A percentile compares a stretch with the other conserved stretches of the same genome.
Conservation (phyloP, 2,888 invertebrate genomes). For the Scaptomyza parva region DNA sequence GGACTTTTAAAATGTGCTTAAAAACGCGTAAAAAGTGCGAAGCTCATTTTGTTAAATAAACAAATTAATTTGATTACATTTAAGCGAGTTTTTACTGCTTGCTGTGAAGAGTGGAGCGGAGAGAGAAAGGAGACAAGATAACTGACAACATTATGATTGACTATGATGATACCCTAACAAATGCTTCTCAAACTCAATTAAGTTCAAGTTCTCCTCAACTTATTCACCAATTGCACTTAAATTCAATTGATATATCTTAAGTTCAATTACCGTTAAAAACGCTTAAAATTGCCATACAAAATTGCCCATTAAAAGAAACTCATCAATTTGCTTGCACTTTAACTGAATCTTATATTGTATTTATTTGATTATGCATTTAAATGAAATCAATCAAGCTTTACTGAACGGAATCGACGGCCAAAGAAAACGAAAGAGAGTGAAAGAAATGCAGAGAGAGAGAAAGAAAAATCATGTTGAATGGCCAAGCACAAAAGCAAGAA, state of each 20-base stretch:
- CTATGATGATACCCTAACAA: constrained; percentile 17
- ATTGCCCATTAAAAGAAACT: not conserved
- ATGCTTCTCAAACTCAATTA: no score
- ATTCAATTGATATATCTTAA: not conserved
- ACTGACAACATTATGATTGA: not conserved
- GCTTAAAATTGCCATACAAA: not conserved
- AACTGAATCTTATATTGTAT: constrained; percentile 29
- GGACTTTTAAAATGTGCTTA: constrained; percentile 55
- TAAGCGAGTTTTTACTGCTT: constrained; percentile 30
- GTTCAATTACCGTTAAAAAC: constrained; percentile 16
- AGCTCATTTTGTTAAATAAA: constrained; percentile 72
- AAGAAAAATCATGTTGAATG: constrained; percentile 2
- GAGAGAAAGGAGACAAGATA: not conserved
- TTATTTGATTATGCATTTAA: constrained; percentile 41
- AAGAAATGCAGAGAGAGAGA: not conserved
- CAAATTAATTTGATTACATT: constrained; percentile 72
- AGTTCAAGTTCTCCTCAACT: not conserved
- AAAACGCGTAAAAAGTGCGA: constrained; percentile 71
- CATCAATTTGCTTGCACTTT: not conserved
- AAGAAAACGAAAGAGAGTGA: not conserved
- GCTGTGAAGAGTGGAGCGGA: no score
- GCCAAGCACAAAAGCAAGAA: constrained; percentile 36
- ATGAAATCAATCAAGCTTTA: constrained; percentile 28
- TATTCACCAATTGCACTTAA: not conserved
- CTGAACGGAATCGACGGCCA: not conserved